These are phyloP conservation scores for Paracanthobrama guichenoti DNA, from an alignment of 2,113 vertebrate genomes.

Conservation along the genomic window DNA sequence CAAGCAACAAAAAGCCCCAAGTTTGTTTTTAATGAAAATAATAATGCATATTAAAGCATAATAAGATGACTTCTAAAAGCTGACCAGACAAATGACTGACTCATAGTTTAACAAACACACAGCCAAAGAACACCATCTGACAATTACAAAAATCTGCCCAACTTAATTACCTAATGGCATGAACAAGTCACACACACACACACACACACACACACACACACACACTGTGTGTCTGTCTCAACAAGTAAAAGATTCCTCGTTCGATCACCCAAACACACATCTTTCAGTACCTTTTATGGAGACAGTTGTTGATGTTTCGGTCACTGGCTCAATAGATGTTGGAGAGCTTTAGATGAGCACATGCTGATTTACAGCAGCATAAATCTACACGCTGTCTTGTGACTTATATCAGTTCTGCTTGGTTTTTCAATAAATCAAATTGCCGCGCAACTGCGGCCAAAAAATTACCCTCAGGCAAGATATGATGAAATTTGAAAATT, in stretches of 20 bases:
- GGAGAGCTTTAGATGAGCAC: not conserved
- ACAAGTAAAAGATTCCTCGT: slow-evolving; percentile 8
- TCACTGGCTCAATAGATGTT: not conserved
- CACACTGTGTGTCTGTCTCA: slow-evolving; percentile 4
- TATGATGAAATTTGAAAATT: too few species aligned
- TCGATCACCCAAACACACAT: not conserved
- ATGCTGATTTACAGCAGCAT: slow-evolving; percentile 1
- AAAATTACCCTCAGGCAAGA: not conserved
- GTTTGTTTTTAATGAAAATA: not conserved
- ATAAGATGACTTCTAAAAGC: not conserved
- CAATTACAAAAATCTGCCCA: not conserved
- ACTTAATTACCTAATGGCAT: slow-evolving; percentile 5
- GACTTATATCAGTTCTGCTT: not conserved
- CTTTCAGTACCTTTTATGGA: slow-evolving; percentile 16
- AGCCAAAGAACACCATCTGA: not conserved
- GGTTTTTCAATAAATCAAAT: slow-evolving; percentile 1
- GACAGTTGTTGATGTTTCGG: not conserved
- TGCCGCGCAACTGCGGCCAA: not conserved
- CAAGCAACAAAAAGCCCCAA: not conserved
- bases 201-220: too few species aligned
- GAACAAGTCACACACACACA: not conserved
- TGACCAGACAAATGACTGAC: not conserved
- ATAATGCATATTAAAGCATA: not conserved
- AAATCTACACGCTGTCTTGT: not conserved
- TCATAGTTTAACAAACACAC: slow-evolving; percentile 2